Percentiles rank a stretch among this genome's conserved stretches.
These are phyloP conservation scores for Brachyptera putata DNA, from an alignment of 2,888 invertebrate species.

Conservation along the genomic window DNA sequence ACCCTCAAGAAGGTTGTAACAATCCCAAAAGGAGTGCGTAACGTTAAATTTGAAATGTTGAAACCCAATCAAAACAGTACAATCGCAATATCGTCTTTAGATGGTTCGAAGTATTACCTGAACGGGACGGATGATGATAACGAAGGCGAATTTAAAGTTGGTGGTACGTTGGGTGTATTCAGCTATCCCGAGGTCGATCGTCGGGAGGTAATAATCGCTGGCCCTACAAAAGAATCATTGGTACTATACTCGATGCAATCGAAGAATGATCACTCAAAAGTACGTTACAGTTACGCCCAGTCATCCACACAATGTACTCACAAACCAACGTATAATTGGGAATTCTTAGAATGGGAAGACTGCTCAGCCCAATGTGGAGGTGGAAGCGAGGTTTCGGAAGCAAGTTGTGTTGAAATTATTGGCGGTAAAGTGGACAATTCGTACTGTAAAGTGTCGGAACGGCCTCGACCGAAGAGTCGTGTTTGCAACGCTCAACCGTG, in stretches of 20 bases:
- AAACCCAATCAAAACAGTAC: conserved; percentile 51
- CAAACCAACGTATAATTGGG: conserved; percentile 64
- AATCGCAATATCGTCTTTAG: conserved; percentile 51
- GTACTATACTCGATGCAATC: background rate
- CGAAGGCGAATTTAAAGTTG: conserved; percentile 47
- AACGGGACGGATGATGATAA: conserved; percentile 54
- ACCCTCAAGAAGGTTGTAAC: conserved; percentile 49
- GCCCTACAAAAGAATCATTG: background rate
- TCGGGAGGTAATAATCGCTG: conserved; percentile 52
- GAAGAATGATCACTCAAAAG: background rate
- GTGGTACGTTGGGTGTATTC: conserved; percentile 47
- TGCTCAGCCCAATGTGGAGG: conserved; percentile 76
- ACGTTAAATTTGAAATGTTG: conserved; percentile 56
- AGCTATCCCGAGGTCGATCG: conserved; percentile 49
- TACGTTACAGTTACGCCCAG: background rate
- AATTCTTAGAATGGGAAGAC: conserved; percentile 73
- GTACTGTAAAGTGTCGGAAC: conserved; percentile 46
- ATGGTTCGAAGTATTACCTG: conserved; percentile 51
- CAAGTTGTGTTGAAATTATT: conserved; percentile 57
- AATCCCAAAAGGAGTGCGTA: conserved; percentile 57
- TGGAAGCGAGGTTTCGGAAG: conserved; percentile 45
- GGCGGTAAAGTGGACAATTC: conserved; percentile 57
- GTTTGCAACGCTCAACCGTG: conserved; percentile 32
- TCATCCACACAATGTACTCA: conserved; percentile 47
- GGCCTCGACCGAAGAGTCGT: conserved; percentile 44